A percentile compares a stretch with the other conserved stretches of the same genome.
Evolutionary conservation across 1,140 invertebrate genomes (phyloP).

Genomic region (Anoplophora glabripennis): DNA sequence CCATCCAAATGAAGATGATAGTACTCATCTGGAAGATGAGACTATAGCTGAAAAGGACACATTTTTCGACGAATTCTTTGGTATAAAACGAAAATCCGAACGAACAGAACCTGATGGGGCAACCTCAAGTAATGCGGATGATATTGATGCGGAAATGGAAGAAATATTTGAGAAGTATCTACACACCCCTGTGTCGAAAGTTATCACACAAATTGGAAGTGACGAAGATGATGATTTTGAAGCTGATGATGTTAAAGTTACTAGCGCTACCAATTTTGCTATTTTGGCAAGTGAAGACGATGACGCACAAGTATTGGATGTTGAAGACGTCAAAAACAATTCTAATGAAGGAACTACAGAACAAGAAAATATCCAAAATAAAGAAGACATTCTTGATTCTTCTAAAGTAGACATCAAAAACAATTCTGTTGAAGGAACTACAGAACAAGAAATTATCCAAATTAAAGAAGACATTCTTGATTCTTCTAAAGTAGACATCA

Average conservation of each 20-base stretch:
- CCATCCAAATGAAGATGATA: conserved; percentile 7
- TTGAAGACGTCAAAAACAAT: neutral
- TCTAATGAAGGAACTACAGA: neutral
- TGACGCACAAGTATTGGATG: neutral
- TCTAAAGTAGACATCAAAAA: neutral
- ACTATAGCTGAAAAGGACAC: conserved; percentile 3
- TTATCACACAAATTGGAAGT: conserved; percentile 13
- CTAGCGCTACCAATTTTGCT: neutral
- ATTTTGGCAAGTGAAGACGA: neutral
- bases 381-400: neutral
- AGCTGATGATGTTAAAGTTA: neutral
- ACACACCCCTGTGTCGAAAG: conserved; percentile 20
- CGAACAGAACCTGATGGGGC: neutral
- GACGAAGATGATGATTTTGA: neutral
- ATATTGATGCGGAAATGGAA: conserved; percentile 31
- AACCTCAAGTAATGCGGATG: neutral
- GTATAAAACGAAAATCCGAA: neutral
- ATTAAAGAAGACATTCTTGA: neutral
- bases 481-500: neutral
- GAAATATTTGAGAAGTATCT: conserved; percentile 28
- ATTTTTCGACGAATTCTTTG: conserved; percentile 24
- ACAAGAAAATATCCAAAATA: neutral
- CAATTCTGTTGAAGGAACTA: neutral
- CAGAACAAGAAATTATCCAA: neutral
- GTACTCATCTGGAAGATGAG: neutral